Base-by-base conservation (phyloP, 1,140 invertebrate species). In the Trialeurodes vaporariorum region DNA sequence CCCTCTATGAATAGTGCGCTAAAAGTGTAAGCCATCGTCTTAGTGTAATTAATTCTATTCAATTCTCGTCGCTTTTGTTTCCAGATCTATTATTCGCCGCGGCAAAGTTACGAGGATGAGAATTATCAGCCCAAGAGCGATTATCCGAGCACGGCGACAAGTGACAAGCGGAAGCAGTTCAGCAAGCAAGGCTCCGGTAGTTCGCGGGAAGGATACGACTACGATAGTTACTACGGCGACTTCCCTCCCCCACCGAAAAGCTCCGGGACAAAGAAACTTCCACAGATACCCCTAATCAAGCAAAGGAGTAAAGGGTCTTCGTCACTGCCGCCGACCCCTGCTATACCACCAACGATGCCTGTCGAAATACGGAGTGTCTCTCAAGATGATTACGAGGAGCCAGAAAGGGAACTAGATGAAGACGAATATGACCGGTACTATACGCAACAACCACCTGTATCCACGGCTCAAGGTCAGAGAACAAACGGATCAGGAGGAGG, bases 381-480 rank as follows among this genome's bases (percentile, higher is more conserved):
- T 49, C 34, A 49, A 17, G 34, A 71, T 5, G 71, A 72, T 58
- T 70, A 72, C 58, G 65, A 72, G 27, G 72, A 70, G 40, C 62
- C 66, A 2, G 21, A 58, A 49, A 49, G 34, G 34, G 34, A 49
- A 5, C 34, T 9, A 49, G 34, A 21, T n/a, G 60, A 25, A 40
- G 34, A 49, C 17, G 34, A 49, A 5, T 49, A 27, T 26, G 67
- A 65, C 59, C 26, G 27, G 21, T 70, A 40, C 27, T 24, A 63
- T 64, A 63, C 25, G 5, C 34, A n/a, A n/a, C n/a, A n/a, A n/a
- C n/a, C 22, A 13, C 34, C 2, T 68, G 65, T 27, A 61, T 25
- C 61, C 26, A 13, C 75, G 71, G 68, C 75, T 75, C 12, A 73
- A 73, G 2, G 76, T 76, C 21, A 76, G 75, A 69, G 72, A 72